Evolutionary conservation across 2,797 vertebrate genomes (phyloP), one percentile per base, ranked within the genome.

Genomic region (Bucorvus abyssinicus): DNA sequence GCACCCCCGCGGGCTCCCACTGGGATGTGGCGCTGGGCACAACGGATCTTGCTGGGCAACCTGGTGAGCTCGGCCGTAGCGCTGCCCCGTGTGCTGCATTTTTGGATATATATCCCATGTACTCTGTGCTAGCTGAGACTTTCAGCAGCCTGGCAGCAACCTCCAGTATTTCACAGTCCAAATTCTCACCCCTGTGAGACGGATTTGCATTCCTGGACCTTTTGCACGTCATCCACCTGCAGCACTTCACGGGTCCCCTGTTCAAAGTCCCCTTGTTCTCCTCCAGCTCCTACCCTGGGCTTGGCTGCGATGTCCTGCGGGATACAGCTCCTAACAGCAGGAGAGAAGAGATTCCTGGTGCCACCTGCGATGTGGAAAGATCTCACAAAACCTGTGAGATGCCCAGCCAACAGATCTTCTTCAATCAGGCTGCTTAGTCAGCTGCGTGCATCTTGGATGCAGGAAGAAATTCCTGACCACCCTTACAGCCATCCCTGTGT

Each of bases 71-170:
- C 3, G 1, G 29, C 56, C 50, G 15, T 15, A 29, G 27, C 2
- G 1, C 52, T 38, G 38, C 44, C 9, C 44, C 2, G 0, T 6
- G 14, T 2, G 30, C 36, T 40, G 38, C 30, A 23, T 56, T 81
- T 81, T 52, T 6, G 2, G 44, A 22, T 24, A 14, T 15, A 16
- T 23, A 36, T 15, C 27, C 22, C 5, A 0, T 4, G 42, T 27
- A 38, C 70, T 32, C 52, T 24, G 22, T 1, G 1, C 34, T 60
- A 30, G 24, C 71, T 45, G 14, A 38, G 16, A 27, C 36, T 45
- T 84, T 60, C 19, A 55, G 59, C n/a, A 88, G 45, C 53, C 32
- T 45, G 79, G 55, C 17, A 60, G 53, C n/a, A 88, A 57, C 49
- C 42, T 85, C 49, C 40, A 32, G 45, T 59, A 64, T 85, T 73